Conservation (phyloP, 2,888 invertebrate genomes). For the Ypsolopha sequella region DNA sequence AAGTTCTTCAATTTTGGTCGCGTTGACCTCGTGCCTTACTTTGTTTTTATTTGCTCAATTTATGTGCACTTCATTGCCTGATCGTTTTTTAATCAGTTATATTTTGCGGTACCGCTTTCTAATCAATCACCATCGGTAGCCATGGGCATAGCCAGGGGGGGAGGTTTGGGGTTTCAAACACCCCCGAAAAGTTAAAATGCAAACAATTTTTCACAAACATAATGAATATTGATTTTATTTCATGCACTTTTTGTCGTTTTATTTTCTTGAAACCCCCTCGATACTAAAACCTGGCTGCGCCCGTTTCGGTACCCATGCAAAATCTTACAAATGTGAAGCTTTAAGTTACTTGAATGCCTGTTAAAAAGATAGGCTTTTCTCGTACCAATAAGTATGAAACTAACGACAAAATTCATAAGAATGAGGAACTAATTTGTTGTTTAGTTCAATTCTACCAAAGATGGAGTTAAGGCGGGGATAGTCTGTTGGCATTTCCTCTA, state of each 20-base stretch:
- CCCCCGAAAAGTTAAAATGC: too few relatives aligned
- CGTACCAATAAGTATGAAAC: not conserved
- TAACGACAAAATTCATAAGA: not conserved
- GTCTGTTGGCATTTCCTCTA: slow-evolving; percentile 42
- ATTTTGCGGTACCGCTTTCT: not conserved
- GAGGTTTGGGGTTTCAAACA: too few relatives aligned
- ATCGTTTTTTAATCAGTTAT: slow-evolving; percentile 14
- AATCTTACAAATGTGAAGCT: not conserved
- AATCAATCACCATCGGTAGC: not conserved
- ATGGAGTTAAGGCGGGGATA: slow-evolving; percentile 48
- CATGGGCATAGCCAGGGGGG: too few relatives aligned
- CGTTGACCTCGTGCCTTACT: slow-evolving; percentile 56
- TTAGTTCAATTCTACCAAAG: slow-evolving; percentile 62
- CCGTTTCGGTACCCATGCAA: not conserved
- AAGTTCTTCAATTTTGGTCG: slow-evolving; percentile 27
- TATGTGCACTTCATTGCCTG: slow-evolving; percentile 30
- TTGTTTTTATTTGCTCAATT: slow-evolving; percentile 53
- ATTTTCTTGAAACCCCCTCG: too few relatives aligned
- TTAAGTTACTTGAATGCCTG: not conserved
- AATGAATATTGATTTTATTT: too few relatives aligned
- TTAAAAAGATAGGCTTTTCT: not conserved
- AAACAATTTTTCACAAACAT: too few relatives aligned
- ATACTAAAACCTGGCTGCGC: too few relatives aligned
- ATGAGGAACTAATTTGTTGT: slow-evolving; percentile 25
- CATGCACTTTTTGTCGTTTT: too few relatives aligned